Percentiles rank a stretch among this genome's conserved stretches.
These are phyloP conservation scores for Aradus depressus DNA, from an alignment of 2,888 invertebrate genomes.

Conservation along the genomic window DNA sequence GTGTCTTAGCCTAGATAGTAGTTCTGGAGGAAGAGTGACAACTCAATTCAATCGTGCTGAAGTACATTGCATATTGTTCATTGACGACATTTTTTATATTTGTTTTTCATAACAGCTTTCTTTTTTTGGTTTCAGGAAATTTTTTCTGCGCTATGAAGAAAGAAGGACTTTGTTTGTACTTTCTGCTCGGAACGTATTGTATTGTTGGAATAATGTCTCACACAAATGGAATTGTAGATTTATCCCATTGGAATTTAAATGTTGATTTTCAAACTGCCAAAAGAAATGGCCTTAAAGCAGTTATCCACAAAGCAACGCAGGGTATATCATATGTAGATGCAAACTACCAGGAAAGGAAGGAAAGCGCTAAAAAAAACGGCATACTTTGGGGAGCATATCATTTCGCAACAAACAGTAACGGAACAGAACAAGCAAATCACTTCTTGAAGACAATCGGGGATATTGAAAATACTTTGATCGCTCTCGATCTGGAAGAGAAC, in stretches of 20 bases:
- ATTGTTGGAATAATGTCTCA: no score
- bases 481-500: slow-evolving; percentile 21
- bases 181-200: no score
- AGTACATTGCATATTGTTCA: no score
- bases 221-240: slow-evolving; percentile 20
- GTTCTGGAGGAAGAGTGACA: no score
- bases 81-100: no score
- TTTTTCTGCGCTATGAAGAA: no score
- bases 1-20: no score
- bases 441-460: slow-evolving; percentile 24
- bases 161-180: no score
- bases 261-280: slow-evolving; percentile 23
- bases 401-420: slow-evolving; percentile 19
- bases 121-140: no score
- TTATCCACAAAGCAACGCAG: slow-evolving; percentile 25
- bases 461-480: slow-evolving; percentile 17
- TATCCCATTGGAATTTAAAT: slow-evolving; percentile 23
- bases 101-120: no score
- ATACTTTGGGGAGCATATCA: slow-evolving; percentile 27
- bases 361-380: slow-evolving; percentile 16
- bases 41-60: no score
- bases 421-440: slow-evolving; percentile 21
- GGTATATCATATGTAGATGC: slow-evolving; percentile 18
- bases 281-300: slow-evolving; percentile 19
- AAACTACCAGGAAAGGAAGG: slow-evolving; percentile 14